Conservation (phyloP, 2,113 vertebrate genomes). For the Carassius auratus region DNA sequence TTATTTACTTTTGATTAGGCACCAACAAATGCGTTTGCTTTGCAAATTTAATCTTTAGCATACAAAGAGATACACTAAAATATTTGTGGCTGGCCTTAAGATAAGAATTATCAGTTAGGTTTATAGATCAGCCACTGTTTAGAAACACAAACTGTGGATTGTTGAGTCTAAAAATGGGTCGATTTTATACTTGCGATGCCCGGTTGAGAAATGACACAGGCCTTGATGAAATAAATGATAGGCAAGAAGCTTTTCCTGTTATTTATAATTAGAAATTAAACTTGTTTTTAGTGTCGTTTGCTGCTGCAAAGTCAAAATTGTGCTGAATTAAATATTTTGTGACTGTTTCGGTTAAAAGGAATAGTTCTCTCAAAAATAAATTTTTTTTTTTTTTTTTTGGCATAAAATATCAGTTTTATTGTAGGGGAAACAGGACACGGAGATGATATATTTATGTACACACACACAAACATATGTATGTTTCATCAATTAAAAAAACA, state of each 20-base stretch:
- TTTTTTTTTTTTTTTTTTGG: neutral
- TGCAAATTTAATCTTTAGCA: neutral
- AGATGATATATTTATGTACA: too few species aligned
- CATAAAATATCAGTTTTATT: too few species aligned
- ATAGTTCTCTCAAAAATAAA: neutral
- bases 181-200: neutral
- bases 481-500: too few species aligned
- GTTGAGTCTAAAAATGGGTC: neutral
- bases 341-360: neutral
- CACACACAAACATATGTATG: too few species aligned
- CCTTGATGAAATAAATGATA: conserved; percentile 3
- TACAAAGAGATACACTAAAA: conserved; percentile 6
- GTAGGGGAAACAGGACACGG: too few species aligned
- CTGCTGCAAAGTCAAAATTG: neutral
- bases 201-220: neutral
- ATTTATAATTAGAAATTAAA: neutral
- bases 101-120: neutral
- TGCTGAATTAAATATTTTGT: neutral
- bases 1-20: conserved; percentile 35
- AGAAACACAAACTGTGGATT: neutral
- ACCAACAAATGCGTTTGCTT: neutral
- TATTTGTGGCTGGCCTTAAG: neutral
- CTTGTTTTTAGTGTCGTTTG: neutral
- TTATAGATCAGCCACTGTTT: neutral
- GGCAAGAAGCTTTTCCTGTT: neutral